Percentiles rank a stretch among this genome's conserved stretches.
Evolutionary conservation across 2,797 vertebrate genomes (phyloP).

Genomic region (Hapalemur alaotrensis): DNA sequence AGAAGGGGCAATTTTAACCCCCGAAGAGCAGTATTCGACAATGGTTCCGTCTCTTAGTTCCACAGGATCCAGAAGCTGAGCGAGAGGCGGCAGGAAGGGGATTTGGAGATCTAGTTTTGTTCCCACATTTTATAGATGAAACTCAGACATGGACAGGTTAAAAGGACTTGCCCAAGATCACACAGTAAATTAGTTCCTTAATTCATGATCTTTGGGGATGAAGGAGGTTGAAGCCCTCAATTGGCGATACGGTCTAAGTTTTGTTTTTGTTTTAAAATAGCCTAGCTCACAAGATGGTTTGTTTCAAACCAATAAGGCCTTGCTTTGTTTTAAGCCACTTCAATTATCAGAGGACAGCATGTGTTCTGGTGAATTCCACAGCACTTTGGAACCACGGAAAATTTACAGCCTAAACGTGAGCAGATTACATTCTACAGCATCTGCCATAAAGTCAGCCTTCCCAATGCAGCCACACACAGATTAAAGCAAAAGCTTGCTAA

Average conservation of each 20-base stretch:
- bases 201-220: not conserved
- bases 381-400: conserved; percentile 25
- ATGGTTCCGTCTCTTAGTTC: too few species aligned
- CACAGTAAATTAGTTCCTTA: not conserved
- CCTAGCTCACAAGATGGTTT: not conserved
- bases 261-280: not conserved
- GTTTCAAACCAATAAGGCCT: conserved; percentile 37
- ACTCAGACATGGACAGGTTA: not conserved
- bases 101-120: not conserved
- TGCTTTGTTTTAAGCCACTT: conserved; percentile 45
- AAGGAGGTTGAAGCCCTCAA: not conserved
- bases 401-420: conserved; percentile 52
- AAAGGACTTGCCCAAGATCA: not conserved
- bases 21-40: not conserved
- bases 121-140: not conserved
- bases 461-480: not conserved
- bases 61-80: not conserved
- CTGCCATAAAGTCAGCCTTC: not conserved
- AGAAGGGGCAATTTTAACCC: not conserved
- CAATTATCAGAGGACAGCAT: conserved; percentile 55
- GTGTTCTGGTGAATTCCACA: conserved; percentile 19
- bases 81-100: accelerated
- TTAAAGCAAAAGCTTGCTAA: conserved; percentile 1
- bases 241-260: not conserved
- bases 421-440: conserved; percentile 4